Evolutionary conservation across 1,140 invertebrate genomes (phyloP), one percentile per base, ranked within the genome.

Genomic region (Riptortus pedestris): DNA sequence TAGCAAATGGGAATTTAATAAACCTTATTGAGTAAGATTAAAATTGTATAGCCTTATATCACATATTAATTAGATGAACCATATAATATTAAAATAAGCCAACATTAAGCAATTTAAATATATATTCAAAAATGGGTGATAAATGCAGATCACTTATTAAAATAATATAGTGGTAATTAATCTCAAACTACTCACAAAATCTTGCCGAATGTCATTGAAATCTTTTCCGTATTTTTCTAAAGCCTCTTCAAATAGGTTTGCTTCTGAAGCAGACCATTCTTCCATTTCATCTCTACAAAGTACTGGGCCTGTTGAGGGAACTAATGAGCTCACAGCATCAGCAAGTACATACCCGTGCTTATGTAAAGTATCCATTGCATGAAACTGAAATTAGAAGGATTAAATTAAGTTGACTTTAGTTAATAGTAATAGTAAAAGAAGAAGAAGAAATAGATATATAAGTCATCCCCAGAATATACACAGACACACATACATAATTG

Each of bases 171-270:
- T n/a, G n/a, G n/a, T n/a, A n/a, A n/a, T n/a, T n/a, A n/a, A n/a
- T n/a, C n/a, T n/a, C n/a, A n/a, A n/a, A n/a, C n/a, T 72, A 84
- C 90, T 88, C 80, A 95, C 91, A 85, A 97, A 98, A 76, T 99
- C 96, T 75, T 90, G 84, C 75, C 94, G 84, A 75, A 99, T 98
- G 72, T 99, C 96, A 69, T 90, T 88, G 75, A 99, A 99, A 79
- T 99, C 96, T 81, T 99, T 99, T 66, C 96, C 96, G 79, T 98
- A 99, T 80, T 99, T 99, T 75, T 99, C 96, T 67, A 93, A 80
- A 48, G 95, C 95, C 77, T 99, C 96, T 79, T 99, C 97, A 77
- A 99, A 99, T 29, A 99, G 82, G 79, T 96, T 98, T 20, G 96
- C 95, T 76, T 99, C 97, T 16, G 93, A 93, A 11, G 96, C 93